Evolutionary conservation across 2,888 invertebrate species (phyloP).

Genomic region (Alentia gelatinosa): DNA sequence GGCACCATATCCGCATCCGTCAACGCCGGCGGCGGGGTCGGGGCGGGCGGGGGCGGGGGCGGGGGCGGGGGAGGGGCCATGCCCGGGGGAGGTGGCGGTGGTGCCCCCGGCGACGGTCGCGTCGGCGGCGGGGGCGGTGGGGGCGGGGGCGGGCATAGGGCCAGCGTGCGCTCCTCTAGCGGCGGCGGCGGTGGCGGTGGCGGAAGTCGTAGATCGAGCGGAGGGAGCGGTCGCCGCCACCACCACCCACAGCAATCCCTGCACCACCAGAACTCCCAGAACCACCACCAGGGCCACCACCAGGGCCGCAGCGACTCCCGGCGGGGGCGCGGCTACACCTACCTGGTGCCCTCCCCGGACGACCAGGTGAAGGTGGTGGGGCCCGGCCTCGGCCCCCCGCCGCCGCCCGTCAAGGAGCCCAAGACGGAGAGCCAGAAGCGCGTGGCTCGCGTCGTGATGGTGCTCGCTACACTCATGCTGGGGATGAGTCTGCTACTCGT

Average conservation of each 20-base stretch:
- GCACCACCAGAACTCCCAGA: background rate
- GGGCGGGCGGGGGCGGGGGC: background rate
- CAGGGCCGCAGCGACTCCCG: background rate
- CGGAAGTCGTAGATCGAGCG: background rate
- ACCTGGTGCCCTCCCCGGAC: conserved; percentile 41
- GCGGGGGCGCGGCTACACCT: conserved; percentile 9
- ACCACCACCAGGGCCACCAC: background rate
- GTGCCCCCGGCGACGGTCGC: background rate
- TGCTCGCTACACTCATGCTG: conserved; percentile 87
- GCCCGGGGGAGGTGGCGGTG: background rate
- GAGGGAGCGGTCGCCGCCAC: background rate
- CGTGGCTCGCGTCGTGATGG: conserved; percentile 64
- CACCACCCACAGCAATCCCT: background rate
- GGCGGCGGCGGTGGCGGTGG: background rate
- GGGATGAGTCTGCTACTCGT: conserved; percentile 94
- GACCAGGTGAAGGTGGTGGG: background rate
- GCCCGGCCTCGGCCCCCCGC: background rate
- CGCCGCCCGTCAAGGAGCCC: background rate
- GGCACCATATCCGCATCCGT: background rate
- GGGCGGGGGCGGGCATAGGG: background rate
- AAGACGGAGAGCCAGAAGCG: conserved; percentile 60
- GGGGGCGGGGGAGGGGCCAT: background rate
- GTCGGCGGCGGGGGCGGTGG: conserved; percentile 5
- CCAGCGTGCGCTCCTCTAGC: background rate
- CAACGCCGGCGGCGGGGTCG: background rate